Evolutionary conservation across 1,140 invertebrate species (phyloP).

Genomic region (Phenacoccus solenopsis): DNA sequence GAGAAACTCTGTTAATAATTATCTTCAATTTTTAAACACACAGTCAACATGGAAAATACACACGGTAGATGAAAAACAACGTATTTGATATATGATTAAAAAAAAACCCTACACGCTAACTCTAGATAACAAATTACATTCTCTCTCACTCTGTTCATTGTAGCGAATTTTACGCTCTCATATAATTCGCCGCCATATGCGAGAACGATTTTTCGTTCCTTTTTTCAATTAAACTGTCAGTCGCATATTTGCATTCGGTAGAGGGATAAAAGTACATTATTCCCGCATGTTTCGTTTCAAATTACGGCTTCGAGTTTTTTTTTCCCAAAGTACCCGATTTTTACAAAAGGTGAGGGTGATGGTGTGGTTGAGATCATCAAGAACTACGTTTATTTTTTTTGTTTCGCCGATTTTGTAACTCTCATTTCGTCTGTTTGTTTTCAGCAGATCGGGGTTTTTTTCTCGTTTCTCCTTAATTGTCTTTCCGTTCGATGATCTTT

Average conservation of each 20-base stretch:
- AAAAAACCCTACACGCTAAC: background rate
- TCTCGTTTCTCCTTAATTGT: conserved; percentile 5
- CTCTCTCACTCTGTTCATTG: conserved; percentile 1
- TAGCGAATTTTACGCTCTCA: background rate
- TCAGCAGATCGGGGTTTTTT: background rate
- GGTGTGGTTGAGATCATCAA: conserved; percentile 9
- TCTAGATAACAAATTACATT: background rate
- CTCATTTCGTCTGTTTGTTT: background rate
- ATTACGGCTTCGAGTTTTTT: background rate
- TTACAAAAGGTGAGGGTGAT: background rate
- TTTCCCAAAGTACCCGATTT: background rate
- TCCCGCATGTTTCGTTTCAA: conserved; percentile 17
- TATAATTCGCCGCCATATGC: conserved; percentile 8
- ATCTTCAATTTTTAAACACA: no score
- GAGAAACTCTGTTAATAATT: no score
- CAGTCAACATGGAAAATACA: no score
- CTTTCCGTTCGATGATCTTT: conserved; percentile 16
- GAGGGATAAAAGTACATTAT: conserved; percentile 8
- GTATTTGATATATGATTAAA: background rate
- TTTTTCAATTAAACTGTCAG: conserved; percentile 18
- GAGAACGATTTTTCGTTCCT: conserved; percentile 15
- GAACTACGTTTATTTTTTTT: background rate
- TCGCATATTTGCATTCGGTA: conserved; percentile 9
- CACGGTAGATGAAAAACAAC: background rate
- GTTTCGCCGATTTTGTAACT: background rate